Base-by-base conservation (phyloP, 2,113 vertebrate genomes). In the Motacilla alba region DNA sequence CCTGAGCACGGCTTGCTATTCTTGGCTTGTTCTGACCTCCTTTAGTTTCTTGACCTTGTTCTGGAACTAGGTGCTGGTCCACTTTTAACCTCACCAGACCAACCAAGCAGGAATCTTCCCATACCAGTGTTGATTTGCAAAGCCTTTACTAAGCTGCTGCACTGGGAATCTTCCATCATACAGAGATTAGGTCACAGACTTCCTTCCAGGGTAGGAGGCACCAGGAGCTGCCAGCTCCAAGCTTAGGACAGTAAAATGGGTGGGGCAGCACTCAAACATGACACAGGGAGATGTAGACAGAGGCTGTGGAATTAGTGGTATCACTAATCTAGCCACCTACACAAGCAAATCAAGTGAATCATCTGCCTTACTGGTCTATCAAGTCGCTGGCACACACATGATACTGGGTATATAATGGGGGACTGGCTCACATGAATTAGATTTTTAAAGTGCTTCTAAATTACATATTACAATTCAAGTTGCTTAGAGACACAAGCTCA, bases 21-120 rank as follows among this genome's bases (percentile, higher is more conserved):
- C 83, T 63, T 87, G 80, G 91, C 86, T 93, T 67, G 44, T 44
- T 89, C 86, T 81, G 92, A 77, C 79, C 94, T 96, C 94, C 92
- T 97, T 97, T 96, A 90, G 90, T 83, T 93, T 95, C 60, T 73
- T 93, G 91, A 93, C 89, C 86, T 93, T 95, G 83, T 87, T 94
- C 86, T 95, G 89, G 63, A 96, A 81, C 72, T 74, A 94, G 91
- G 83, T 95, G 93, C 66, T 81, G 73, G 95, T 92, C 90, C 2
- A 4, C 50, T 93, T 90, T 89, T 87, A 93, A 95, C 87, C 94
- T 94, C 6, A 1, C 35, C 76, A 94, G 89, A 89, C 50, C 72
- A 81, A 94, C 43, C 63, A 37, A 93, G 77, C 63, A 86, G 86
- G 88, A 92, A 50, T 90, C 86, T 83, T 92, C 73, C 89, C 95